Evolutionary conservation across 1,140 invertebrate genomes (phyloP), one percentile per base, ranked within the genome.

Genomic region (Hylaeus anthracinus): DNA sequence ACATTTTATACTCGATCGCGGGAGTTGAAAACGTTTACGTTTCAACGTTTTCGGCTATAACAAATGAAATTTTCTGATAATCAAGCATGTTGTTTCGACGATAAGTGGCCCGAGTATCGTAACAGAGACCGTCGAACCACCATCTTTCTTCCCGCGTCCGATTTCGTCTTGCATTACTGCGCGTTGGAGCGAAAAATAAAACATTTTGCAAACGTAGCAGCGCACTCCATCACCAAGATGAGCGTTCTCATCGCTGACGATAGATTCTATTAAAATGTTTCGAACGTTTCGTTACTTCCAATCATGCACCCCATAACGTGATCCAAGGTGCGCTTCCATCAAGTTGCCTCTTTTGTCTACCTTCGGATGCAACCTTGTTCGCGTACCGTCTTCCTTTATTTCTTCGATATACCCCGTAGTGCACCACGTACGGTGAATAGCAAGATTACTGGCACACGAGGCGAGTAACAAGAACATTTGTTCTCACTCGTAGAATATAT

Each of bases 231-330:
- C 71, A 72, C 6, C 65, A 8, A 5, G 58, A 37, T n/a, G 48
- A 61, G 39, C 53, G 53, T 70, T 67, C n/a, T 37, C 39, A 55
- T 64, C 48, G 58, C 60, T 37, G 51, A n/a, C 3, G 14, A 14
- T 14, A 48, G 41, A 65, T 70, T 82, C 78, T 55, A 84, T 67
- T 76, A 9, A 43, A 55, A 53, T 5, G 37, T 83, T 79, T 74
- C 60, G 60, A 66, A 65, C 70, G 39, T 63, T 37, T 67, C 26
- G 55, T 56, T 58, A 71, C 43, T 43, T 75, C 56, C 10, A 48
- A 48, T 8, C 45, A 48, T 65, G 45, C n/a, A 41, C 41, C 4
- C 8, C 26, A 45, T 15, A 61, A 37, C 51, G 37, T 65, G 48
- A 61, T 60, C 73, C 48, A 58, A 37, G 69, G n/a, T 43, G 77